phyloP scores from a whole-genome alignment of 2,797 vertebrate species.

The Syngnathus acus region DNA sequence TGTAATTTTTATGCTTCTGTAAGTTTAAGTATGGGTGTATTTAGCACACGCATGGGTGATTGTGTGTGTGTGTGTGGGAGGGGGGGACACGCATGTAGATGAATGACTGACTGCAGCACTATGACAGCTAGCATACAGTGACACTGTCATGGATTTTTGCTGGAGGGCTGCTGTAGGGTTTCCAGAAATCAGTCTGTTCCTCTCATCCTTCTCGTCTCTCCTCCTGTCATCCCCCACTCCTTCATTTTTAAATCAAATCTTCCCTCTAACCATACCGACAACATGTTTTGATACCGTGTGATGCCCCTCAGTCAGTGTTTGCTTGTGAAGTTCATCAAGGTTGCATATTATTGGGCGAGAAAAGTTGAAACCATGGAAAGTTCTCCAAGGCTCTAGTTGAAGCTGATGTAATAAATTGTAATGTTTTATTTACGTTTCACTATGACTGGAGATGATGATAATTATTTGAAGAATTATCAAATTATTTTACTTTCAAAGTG shows the following conservation, averaged over 20 bases:
- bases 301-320: constrained; percentile 29
- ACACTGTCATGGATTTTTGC: constrained; percentile 64
- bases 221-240: constrained; percentile 12
- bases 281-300: constrained; percentile 34
- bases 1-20: background rate
- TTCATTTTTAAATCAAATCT: constrained; percentile 39
- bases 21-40: background rate
- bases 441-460: background rate
- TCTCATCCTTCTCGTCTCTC: constrained; percentile 36
- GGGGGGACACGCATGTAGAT: constrained; percentile 21
- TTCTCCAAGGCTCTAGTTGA: constrained; percentile 5
- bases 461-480: background rate
- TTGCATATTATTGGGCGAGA: constrained; percentile 23
- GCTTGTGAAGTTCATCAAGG: constrained; percentile 39
- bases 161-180: constrained; percentile 62
- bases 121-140: constrained; percentile 51
- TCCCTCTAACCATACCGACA: constrained; percentile 30
- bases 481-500: background rate
- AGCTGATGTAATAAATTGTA: constrained; percentile 4
- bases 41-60: background rate
- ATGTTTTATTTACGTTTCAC: background rate
- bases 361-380: constrained; percentile 28
- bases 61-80: background rate
- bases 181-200: constrained; percentile 57
- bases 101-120: constrained; percentile 46